Base-by-base conservation (phyloP, 2,888 invertebrate species). In the Metellina segmentata region DNA sequence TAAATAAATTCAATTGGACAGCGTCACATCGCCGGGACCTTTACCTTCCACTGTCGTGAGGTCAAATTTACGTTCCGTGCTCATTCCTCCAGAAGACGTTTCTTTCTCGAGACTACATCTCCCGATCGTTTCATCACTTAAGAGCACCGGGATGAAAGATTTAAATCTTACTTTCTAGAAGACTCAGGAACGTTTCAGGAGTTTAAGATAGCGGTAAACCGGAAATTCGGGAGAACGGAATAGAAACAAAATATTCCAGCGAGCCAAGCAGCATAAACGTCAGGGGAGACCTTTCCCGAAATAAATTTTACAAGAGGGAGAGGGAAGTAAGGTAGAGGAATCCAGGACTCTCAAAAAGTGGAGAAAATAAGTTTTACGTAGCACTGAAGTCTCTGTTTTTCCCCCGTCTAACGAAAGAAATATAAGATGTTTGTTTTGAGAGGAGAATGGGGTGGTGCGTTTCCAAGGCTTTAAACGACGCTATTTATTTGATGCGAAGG, bases 301-400 rank as follows among this genome's bases (percentile, higher is more conserved):
- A 78, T 86, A 86, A 86, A 86, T 86, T 86, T 86, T 86, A 49
- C 51, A 13, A 9, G 48, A 52, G 75, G 19, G 69, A 13, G 16
- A 74, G n/a, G 61, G 49, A 77, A 85, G 77, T 52, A 49, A 74
- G 72, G 72, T 52, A 72, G 72, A 53, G 75, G 75, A 48, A 85
- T 75, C 53, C 72, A 19, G 69, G 53, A 52, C 2, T 48, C 9
- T 11, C 49, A 4, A 72, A 81, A 70, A 11, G 53, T 53, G 11
- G 8, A 48, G 34, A 49, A 74, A 52, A 79, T 81, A 69, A 48
- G 48, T 69, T 69, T 34, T 78, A 7, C 11, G n/a, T n/a, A 11
- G 11, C 48, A 11, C 16, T 77, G 16, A 49, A 77, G 11, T 77
- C 19, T 13, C 34, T 1, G 34, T 34, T 34, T 34, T 34, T 34